phyloP scores from a whole-genome alignment of 1,140 invertebrate species.

The Melipona quadrifasciata region DNA sequence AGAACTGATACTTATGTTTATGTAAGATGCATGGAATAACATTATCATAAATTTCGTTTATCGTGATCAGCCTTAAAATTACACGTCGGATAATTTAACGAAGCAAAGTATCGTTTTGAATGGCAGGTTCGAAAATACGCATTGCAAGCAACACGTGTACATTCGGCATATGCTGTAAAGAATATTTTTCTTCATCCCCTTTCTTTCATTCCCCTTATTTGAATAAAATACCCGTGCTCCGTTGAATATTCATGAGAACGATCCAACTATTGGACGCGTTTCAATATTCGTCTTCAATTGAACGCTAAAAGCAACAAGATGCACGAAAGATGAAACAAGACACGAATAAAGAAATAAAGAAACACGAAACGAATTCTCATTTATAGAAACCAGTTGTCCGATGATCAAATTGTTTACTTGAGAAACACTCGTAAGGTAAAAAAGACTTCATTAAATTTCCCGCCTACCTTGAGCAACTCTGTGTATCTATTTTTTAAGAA shows the following conservation, averaged over 20 bases:
- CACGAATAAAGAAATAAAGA: not conserved
- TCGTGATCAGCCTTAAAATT: not conserved
- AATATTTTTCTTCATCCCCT: not conserved
- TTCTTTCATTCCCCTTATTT: not conserved
- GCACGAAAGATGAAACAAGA: not conserved
- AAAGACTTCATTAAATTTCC: slow-evolving; percentile 14
- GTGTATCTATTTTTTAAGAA: not conserved
- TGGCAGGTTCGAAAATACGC: not conserved
- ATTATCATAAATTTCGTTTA: not conserved
- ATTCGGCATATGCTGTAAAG: not conserved
- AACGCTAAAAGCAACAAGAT: not conserved
- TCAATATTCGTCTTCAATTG: no score
- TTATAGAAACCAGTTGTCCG: not conserved
- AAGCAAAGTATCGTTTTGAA: slow-evolving; percentile 13
- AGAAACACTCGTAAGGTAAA: no score
- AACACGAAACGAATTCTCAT: not conserved
- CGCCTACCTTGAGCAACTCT: not conserved
- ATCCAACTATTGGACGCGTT: not conserved
- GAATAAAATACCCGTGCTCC: not conserved
- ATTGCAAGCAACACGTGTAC: slow-evolving; percentile 4
- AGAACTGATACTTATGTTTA: not conserved
- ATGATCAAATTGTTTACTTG: not conserved
- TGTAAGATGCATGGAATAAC: not conserved
- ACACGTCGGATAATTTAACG: not conserved
- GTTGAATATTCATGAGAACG: not conserved